phyloP scores from a whole-genome alignment of 2,113 vertebrate genomes.

The Bubo scandiacus region DNA sequence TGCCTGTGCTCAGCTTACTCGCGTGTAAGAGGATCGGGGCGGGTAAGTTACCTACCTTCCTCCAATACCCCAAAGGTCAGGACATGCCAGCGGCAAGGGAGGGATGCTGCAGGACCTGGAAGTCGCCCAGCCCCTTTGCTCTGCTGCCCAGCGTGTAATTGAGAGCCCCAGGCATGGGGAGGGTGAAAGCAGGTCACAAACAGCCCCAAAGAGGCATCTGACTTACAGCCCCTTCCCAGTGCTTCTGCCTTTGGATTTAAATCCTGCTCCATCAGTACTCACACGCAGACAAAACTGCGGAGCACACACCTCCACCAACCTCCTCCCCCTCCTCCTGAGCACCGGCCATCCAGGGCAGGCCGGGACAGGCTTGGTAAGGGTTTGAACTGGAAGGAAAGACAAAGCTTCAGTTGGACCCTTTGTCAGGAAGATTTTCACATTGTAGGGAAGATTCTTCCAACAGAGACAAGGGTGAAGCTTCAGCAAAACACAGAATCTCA shows the following conservation, averaged over 20 bases:
- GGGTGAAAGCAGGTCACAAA: not conserved
- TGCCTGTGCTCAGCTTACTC: not conserved
- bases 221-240: not conserved
- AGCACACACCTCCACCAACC: too few species aligned
- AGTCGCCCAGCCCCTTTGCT: not conserved
- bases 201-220: rapidly evolving
- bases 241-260: not conserved
- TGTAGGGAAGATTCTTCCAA: not conserved
- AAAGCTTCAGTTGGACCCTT: not conserved
- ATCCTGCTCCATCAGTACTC: rapidly evolving
- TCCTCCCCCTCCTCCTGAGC: not conserved
- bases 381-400: not conserved
- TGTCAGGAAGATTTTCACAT: not conserved
- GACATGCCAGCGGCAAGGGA: not conserved
- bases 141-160: not conserved
- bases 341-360: rapidly evolving
- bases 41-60: not conserved
- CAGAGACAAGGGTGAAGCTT: not conserved
- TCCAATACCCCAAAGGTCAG: not conserved
- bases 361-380: not conserved
- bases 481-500: not conserved
- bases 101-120: not conserved
- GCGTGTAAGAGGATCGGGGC: rapidly evolving
- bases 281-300: not conserved
- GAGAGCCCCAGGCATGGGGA: rapidly evolving